Conservation (phyloP, 2,113 vertebrate genomes). For the Daphoenositta chrysoptera region DNA sequence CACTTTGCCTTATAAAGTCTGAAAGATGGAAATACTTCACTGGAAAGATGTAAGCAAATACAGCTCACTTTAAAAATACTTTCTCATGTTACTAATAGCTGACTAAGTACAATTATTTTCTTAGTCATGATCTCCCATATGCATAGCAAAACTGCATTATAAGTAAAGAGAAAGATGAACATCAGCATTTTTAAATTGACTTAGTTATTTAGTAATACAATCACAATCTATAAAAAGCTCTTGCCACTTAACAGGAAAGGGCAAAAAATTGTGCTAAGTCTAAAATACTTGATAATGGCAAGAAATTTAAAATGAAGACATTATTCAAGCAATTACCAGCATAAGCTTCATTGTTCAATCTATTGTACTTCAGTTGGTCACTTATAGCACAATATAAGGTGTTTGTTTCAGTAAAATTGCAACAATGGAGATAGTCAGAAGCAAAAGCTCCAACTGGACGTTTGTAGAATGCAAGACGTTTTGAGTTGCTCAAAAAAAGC, state of each 20-base stretch:
- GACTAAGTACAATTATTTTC: slow-evolving; percentile 13
- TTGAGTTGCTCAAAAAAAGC: background rate
- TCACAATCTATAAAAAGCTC: background rate
- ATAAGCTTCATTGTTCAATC: background rate
- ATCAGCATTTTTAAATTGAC: slow-evolving; percentile 21
- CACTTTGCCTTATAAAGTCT: background rate
- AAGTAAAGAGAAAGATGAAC: background rate
- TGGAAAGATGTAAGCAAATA: background rate
- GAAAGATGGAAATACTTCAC: background rate
- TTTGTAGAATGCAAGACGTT: background rate
- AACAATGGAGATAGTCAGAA: background rate
- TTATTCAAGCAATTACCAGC: background rate
- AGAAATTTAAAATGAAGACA: background rate
- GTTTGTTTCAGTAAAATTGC: background rate
- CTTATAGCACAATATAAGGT: background rate
- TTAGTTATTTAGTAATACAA: background rate
- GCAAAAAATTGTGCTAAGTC: background rate
- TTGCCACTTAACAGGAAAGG: background rate
- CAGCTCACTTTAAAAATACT: background rate
- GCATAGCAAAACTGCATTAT: background rate
- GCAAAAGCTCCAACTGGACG: background rate
- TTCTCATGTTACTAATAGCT: slow-evolving; percentile 13
- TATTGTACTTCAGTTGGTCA: background rate
- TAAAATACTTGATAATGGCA: background rate
- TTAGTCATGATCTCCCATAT: slow-evolving; percentile 17